A percentile compares a stretch with the other conserved stretches of the same genome.
Conservation (phyloP, 2,888 invertebrate genomes). For the Argyresthia goedartella region DNA sequence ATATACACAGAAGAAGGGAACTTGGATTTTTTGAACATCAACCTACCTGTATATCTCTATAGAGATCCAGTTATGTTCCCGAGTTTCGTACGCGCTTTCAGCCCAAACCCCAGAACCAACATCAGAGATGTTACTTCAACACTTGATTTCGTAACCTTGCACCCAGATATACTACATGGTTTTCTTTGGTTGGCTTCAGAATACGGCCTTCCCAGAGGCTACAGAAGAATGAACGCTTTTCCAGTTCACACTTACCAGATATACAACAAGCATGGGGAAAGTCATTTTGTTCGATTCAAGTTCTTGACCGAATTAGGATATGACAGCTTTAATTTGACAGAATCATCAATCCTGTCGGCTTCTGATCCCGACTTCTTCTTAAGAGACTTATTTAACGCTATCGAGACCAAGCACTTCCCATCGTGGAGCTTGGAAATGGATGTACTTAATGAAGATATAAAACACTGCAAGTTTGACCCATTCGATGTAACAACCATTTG, state of each 20-base stretch:
- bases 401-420: conserved; percentile 74
- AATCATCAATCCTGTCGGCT: conserved; percentile 72
- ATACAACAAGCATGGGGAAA: conserved; percentile 75
- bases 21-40: conserved; percentile 88
- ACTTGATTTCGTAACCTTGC: conserved; percentile 86
- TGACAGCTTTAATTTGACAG: conserved; percentile 73
- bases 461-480: conserved; percentile 79
- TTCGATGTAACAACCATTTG: conserved; percentile 90
- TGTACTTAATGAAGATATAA: conserved; percentile 83
- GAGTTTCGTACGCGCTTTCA: conserved; percentile 90
- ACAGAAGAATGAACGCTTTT: conserved; percentile 88
- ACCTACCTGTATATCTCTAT: conserved; percentile 87
- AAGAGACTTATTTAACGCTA: conserved; percentile 85
- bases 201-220: conserved; percentile 89
- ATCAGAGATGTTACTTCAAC: conserved; percentile 88
- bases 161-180: conserved; percentile 83
- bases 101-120: conserved; percentile 86
- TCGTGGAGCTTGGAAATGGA: conserved; percentile 81
- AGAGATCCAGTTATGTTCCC: conserved; percentile 86
- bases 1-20: conserved; percentile 87
- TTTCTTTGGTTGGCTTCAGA: conserved; percentile 82
- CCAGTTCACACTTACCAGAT: conserved; percentile 89
- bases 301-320: conserved; percentile 87
- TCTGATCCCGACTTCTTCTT: conserved; percentile 84
- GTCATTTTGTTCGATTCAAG: conserved; percentile 86